phyloP scores from a whole-genome alignment of 2,797 vertebrate species.

The Todus mexicanus region DNA sequence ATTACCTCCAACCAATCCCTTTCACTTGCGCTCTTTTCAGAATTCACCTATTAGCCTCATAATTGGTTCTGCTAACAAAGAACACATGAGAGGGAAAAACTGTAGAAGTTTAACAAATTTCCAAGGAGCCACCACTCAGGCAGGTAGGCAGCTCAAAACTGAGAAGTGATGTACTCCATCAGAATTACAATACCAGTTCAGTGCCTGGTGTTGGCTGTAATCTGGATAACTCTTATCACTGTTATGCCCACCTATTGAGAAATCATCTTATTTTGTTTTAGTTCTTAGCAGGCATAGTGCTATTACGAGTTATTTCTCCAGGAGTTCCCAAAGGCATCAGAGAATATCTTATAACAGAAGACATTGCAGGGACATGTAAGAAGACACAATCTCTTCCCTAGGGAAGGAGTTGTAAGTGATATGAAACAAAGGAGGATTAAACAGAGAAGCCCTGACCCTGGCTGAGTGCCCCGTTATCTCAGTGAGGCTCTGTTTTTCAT shows the following conservation, averaged over 20 bases:
- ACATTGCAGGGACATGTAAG: neutral
- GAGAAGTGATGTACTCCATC: neutral
- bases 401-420: neutral
- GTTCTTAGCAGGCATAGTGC: neutral
- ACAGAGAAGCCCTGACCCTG: neutral
- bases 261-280: neutral
- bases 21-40: neutral
- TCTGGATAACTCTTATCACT: neutral
- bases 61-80: neutral
- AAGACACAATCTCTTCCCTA: neutral
- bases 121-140: neutral
- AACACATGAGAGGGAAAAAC: neutral
- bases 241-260: neutral
- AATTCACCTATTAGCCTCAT: neutral
- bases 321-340: neutral
- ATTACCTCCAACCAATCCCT: neutral
- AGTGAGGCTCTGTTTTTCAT: neutral
- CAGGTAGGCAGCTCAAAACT: neutral
- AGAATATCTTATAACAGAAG: neutral
- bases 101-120: neutral
- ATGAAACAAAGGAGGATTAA: neutral
- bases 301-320: neutral
- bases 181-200: neutral
- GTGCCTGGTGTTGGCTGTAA: neutral
- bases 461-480: neutral